phyloP scores from a whole-genome alignment of 2,888 invertebrate genomes.

The Agrilus biguttatus region DNA sequence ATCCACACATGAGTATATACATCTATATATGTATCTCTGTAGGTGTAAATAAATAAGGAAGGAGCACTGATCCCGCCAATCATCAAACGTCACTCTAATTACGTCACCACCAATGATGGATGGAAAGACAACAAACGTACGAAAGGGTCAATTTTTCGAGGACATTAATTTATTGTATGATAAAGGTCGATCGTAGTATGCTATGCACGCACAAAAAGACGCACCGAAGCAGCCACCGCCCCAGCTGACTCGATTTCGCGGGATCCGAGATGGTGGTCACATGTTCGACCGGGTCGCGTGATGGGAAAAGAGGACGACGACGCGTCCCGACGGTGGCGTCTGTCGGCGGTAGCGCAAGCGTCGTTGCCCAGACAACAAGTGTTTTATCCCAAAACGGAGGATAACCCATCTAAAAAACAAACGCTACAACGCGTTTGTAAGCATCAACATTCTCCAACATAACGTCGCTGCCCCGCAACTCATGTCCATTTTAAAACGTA shows the following conservation, averaged over 20 bases:
- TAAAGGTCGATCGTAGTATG: background rate
- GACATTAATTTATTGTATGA: too few relatives aligned
- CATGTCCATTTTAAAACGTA: too few relatives aligned
- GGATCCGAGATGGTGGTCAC: conserved; percentile 25
- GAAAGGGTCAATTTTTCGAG: too few relatives aligned
- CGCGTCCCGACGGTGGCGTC: conserved; percentile 8
- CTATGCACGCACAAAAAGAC: conserved; percentile 18
- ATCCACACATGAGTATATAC: too few relatives aligned
- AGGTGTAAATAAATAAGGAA: too few relatives aligned
- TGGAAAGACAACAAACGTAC: too few relatives aligned
- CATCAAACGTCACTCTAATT: too few relatives aligned
- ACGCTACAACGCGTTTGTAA: background rate
- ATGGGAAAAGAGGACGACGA: conserved; percentile 16
- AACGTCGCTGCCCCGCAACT: background rate
- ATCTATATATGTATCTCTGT: too few relatives aligned
- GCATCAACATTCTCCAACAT: too few relatives aligned
- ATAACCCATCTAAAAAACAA: background rate
- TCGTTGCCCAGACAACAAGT: conserved; percentile 27
- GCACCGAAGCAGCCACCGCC: conserved; percentile 36
- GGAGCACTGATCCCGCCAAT: too few relatives aligned
- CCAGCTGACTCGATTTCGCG: conserved; percentile 30
- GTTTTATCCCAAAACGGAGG: background rate
- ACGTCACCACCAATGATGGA: too few relatives aligned
- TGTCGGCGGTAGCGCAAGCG: conserved; percentile 24
- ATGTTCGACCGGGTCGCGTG: conserved; percentile 12